phyloP scores from a whole-genome alignment of 2,888 invertebrate species.

The Parascotia fuliginaria region DNA sequence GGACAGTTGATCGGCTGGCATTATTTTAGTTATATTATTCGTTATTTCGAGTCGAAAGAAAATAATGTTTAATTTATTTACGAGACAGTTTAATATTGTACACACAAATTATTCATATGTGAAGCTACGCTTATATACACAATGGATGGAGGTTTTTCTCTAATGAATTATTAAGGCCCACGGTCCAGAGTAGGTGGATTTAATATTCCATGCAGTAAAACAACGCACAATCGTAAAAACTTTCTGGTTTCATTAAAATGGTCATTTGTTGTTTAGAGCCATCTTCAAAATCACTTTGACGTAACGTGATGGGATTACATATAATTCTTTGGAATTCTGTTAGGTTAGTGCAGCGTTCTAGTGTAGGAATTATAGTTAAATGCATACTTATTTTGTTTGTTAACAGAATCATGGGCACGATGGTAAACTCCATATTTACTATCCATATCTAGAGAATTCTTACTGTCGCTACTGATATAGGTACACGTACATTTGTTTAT shows the following conservation, averaged over 20 bases:
- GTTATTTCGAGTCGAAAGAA: too few relatives aligned
- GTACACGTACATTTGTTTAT: too few relatives aligned
- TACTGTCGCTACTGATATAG: too few relatives aligned
- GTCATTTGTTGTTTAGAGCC: conserved; percentile 36
- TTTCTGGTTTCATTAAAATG: conserved; percentile 43
- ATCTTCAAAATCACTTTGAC: conserved; percentile 20
- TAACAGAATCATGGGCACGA: too few relatives aligned
- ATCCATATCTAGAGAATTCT: too few relatives aligned
- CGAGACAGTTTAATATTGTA: conserved; percentile 21
- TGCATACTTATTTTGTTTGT: too few relatives aligned
- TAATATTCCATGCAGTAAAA: conserved; percentile 48
- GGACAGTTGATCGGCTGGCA: too few relatives aligned
- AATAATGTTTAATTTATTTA: conserved; percentile 11
- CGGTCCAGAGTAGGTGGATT: conserved; percentile 33
- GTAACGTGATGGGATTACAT: neutral
- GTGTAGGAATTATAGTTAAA: too few relatives aligned
- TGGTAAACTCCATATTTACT: too few relatives aligned
- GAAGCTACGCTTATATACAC: conserved; percentile 36
- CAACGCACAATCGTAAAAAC: conserved; percentile 39
- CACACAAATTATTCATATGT: conserved; percentile 37
- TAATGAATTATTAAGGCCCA: conserved; percentile 49
- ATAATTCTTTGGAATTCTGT: too few relatives aligned
- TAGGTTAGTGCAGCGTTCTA: too few relatives aligned
- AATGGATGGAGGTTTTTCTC: conserved; percentile 41
- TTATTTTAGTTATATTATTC: too few relatives aligned